Evolutionary conservation across 2,888 invertebrate genomes (phyloP).

Genomic region (Agrochola lota): DNA sequence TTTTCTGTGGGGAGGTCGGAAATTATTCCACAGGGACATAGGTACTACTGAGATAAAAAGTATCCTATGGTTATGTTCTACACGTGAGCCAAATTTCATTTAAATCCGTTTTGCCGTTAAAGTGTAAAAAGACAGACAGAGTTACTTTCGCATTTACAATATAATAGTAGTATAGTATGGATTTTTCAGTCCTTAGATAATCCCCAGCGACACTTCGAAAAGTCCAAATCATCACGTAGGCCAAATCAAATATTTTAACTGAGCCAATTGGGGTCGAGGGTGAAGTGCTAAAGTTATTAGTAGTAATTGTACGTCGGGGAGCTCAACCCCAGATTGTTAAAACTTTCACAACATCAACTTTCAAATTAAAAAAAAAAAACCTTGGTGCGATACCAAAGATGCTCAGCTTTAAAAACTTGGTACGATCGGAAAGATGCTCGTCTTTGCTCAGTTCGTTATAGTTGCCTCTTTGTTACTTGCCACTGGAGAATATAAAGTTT

Average conservation of each 20-base stretch:
- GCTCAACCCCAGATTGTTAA: conserved; percentile 60
- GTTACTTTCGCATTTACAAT: neutral
- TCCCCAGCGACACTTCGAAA: conserved; percentile 1
- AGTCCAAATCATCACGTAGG: conserved; percentile 32
- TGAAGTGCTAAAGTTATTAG: conserved; percentile 64
- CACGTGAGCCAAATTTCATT: too few species aligned
- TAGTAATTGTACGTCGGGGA: conserved; percentile 57
- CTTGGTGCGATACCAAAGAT: conserved; percentile 36
- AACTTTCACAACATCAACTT: conserved; percentile 60
- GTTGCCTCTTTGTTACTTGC: conserved; percentile 46
- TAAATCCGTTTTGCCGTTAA: neutral
- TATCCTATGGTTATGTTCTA: too few species aligned
- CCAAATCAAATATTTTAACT: conserved; percentile 60
- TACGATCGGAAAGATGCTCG: conserved; percentile 56
- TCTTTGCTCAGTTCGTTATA: conserved; percentile 49
- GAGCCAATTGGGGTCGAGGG: conserved; percentile 41
- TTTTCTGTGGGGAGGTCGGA: neutral
- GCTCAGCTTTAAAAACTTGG: conserved; percentile 47
- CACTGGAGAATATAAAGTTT: conserved; percentile 47
- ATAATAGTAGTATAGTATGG: neutral
- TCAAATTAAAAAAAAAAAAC: conserved; percentile 58
- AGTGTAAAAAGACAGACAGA: neutral
- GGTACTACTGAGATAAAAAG: neutral
- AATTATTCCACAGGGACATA: neutral
- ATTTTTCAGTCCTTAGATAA: conserved; percentile 6